Percentiles rank a stretch among this genome's conserved stretches.
Evolutionary conservation across 2,113 vertebrate species (phyloP).

Genomic region (Microcebus griseorufus): DNA sequence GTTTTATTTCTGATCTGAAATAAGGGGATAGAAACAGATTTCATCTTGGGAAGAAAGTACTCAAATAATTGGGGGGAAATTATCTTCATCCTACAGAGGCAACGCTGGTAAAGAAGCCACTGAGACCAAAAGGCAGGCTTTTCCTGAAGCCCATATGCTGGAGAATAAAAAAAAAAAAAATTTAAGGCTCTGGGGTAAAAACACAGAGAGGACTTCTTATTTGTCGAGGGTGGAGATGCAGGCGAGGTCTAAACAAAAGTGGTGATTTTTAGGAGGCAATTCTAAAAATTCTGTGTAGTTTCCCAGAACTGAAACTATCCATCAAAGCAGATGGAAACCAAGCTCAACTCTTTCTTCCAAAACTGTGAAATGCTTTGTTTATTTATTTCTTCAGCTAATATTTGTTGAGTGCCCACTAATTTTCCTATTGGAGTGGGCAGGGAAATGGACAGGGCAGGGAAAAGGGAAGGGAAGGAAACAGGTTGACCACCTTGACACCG

Average conservation of each 20-base stretch:
- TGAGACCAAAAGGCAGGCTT: slow-evolving; percentile 12
- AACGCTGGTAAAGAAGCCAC: neutral
- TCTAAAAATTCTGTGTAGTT: neutral
- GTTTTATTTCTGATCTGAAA: neutral
- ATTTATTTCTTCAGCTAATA: slow-evolving; percentile 56
- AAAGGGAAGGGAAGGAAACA: neutral
- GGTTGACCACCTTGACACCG: neutral
- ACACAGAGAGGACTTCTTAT: neutral
- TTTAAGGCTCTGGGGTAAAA: neutral
- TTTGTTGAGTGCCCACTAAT: neutral
- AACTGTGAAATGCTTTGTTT: slow-evolving; percentile 43
- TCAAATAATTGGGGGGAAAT: neutral
- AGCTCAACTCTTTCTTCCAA: slow-evolving; percentile 3
- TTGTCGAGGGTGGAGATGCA: neutral
- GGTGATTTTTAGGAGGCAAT: neutral
- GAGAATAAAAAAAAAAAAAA: neutral
- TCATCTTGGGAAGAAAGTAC: neutral
- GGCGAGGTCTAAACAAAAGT: slow-evolving; percentile 8
- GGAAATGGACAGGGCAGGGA: neutral
- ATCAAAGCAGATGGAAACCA: slow-evolving; percentile 36
- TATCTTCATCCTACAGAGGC: neutral
- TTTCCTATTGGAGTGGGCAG: neutral
- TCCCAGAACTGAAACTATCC: slow-evolving; percentile 46
- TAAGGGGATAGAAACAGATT: neutral
- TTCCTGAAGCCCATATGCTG: neutral